Conservation (phyloP, 2,888 invertebrate genomes). For the Exocentrus adspersus region DNA sequence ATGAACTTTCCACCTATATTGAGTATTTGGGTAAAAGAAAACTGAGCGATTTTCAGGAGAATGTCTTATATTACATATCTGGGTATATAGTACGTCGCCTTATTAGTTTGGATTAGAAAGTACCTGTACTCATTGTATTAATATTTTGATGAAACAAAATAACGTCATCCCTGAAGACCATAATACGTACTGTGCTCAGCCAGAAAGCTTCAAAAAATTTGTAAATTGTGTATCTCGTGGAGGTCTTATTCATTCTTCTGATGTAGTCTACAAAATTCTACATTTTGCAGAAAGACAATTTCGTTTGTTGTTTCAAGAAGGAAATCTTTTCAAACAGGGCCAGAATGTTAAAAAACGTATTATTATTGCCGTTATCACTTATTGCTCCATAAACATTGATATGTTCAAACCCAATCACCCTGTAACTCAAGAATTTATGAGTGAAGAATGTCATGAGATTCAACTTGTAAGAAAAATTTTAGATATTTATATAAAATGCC, state of each 20-base stretch:
- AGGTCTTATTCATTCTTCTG: constrained; percentile 8
- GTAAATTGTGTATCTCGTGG: not conserved
- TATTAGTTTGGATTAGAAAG: not conserved
- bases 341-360: not conserved
- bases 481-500: constrained; percentile 17
- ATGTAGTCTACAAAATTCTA: constrained; percentile 10
- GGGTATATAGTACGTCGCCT: constrained; percentile 15
- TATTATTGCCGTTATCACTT: constrained; percentile 5
- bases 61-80: constrained; percentile 16
- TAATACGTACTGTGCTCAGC: not conserved
- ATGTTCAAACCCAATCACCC: constrained; percentile 17
- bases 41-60: constrained; percentile 16
- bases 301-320: not conserved
- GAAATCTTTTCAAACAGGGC: not conserved
- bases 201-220: constrained; percentile 13
- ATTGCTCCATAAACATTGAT: constrained; percentile 13
- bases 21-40: not conserved
- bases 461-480: constrained; percentile 20
- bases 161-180: not conserved
- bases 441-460: constrained; percentile 24
- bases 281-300: constrained; percentile 5
- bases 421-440: constrained; percentile 23
- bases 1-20: constrained; percentile 1
- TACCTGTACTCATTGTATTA: constrained; percentile 19
- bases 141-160: constrained; percentile 6